phyloP scores from a whole-genome alignment of 2,113 vertebrate genomes.

The Lanius ludovicianus region DNA sequence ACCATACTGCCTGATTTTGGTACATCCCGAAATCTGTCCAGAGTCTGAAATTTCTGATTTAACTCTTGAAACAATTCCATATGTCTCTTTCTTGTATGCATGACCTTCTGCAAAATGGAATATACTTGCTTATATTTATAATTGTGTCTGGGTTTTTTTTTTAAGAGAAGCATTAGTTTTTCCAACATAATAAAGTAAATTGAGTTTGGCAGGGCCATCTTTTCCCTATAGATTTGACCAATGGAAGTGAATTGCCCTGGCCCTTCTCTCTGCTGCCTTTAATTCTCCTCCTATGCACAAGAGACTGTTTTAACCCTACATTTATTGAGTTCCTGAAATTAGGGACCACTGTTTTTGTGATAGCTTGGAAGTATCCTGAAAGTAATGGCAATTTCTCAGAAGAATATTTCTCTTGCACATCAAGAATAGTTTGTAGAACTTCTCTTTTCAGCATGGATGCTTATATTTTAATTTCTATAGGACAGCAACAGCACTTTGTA shows the following conservation, averaged over 20 bases:
- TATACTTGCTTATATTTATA: conserved; percentile 57
- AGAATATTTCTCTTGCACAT: conserved; percentile 9
- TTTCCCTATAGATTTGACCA: conserved; percentile 12
- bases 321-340: conserved; percentile 1
- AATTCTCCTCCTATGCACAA: neutral
- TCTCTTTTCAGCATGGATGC: neutral
- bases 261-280: neutral
- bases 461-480: conserved; percentile 5
- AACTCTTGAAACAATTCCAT: conserved; percentile 99
- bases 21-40: conserved; percentile 99
- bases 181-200: conserved; percentile 35
- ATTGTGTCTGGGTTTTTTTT: conserved; percentile 1
- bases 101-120: conserved; percentile 95
- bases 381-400: neutral
- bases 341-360: neutral
- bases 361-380: conserved; percentile 16
- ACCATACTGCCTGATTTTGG: conserved; percentile 99
- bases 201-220: conserved; percentile 36
- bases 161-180: conserved; percentile 24
- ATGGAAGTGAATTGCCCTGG: conserved; percentile 11
- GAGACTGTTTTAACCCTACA: neutral
- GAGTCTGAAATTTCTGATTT: conserved; percentile 99
- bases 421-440: conserved; percentile 39
- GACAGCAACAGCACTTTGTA: neutral
- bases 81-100: conserved; percentile 99